Percentiles rank a stretch among this genome's conserved stretches.
Evolutionary conservation across 92 coral and sea anemone species (phyloP).

Genomic region (Zoanthus solanderi): DNA sequence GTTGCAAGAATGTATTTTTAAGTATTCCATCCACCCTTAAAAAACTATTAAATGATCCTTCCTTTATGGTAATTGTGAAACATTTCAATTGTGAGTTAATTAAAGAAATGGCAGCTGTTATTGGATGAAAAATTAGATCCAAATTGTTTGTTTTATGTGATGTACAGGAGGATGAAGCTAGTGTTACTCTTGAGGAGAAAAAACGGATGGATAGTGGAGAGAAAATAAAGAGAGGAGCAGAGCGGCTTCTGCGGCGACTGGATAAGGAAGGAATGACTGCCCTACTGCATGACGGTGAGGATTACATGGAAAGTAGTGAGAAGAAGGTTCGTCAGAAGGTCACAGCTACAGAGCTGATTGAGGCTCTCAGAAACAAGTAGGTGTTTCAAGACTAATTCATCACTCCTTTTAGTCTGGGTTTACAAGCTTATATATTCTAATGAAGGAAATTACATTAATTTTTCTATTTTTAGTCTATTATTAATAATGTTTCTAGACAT

Average conservation of each 20-base stretch:
- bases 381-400: background rate
- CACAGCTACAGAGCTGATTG: slow-evolving; percentile 89
- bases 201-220: slow-evolving; percentile 72
- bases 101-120: too few relatives aligned
- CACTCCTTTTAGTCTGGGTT: background rate
- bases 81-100: too few relatives aligned
- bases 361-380: slow-evolving; percentile 89
- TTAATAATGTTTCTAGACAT: background rate
- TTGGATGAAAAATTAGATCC: too few relatives aligned
- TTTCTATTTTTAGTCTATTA: background rate
- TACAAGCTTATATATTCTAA: background rate
- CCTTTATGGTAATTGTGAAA: too few relatives aligned
- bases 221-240: slow-evolving; percentile 81
- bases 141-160: too few relatives aligned
- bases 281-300: slow-evolving; percentile 90
- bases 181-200: slow-evolving; percentile 83
- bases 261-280: slow-evolving; percentile 94
- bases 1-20: too few relatives aligned
- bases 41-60: too few relatives aligned
- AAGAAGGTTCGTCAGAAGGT: slow-evolving; percentile 86
- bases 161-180: slow-evolving; percentile 83
- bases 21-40: too few relatives aligned
- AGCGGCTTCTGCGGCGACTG: slow-evolving; percentile 81
- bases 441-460: background rate
- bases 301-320: slow-evolving; percentile 81